A percentile compares a stretch with the other conserved stretches of the same genome.
phyloP scores from a whole-genome alignment of 1,140 invertebrate genomes.

The Leptopilina boulardi region DNA sequence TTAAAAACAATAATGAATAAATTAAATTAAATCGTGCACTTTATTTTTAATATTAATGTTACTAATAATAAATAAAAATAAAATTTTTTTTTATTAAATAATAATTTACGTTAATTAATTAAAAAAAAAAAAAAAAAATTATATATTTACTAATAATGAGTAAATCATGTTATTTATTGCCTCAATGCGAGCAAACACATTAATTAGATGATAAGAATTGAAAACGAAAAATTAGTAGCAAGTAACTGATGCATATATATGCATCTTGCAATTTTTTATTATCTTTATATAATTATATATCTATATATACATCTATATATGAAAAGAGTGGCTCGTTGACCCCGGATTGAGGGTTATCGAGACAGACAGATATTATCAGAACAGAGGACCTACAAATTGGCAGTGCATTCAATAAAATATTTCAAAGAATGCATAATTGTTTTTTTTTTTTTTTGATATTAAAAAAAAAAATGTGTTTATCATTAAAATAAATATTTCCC shows the following conservation, averaged over 20 bases:
- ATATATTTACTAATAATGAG: background rate
- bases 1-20: too few relatives aligned
- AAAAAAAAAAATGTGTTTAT: background rate
- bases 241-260: background rate
- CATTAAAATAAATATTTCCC: too few relatives aligned
- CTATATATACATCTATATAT: conserved; percentile 10
- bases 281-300: conserved; percentile 6
- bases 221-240: background rate
- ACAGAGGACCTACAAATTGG: conserved; percentile 34
- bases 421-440: conserved; percentile 1
- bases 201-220: conserved; percentile 39
- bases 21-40: too few relatives aligned
- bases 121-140: too few relatives aligned
- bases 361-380: conserved; percentile 51
- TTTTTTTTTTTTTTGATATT: background rate
- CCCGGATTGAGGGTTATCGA: conserved; percentile 64
- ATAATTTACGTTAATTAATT: too few relatives aligned
- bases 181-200: conserved; percentile 30
- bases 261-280: conserved; percentile 20
- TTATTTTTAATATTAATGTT: too few relatives aligned
- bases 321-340: conserved; percentile 60
- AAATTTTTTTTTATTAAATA: too few relatives aligned
- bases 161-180: background rate
- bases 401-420: background rate
- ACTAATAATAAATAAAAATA: too few relatives aligned